Conservation (phyloP, 2,113 vertebrate species). For the Machaerirhynchus nigripectus region DNA sequence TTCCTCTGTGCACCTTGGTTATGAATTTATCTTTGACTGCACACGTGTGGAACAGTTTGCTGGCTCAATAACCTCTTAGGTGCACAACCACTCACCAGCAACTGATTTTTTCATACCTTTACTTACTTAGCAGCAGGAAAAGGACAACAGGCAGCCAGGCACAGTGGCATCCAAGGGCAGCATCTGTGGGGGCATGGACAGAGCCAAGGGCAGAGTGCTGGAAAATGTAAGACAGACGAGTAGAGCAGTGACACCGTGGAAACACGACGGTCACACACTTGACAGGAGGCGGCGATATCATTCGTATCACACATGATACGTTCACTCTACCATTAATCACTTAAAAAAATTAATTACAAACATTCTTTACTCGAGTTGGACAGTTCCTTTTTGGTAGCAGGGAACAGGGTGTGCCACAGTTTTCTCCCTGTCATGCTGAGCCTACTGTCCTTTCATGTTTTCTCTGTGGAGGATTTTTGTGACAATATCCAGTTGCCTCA, state of each 20-base stretch:
- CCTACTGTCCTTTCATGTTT: background rate
- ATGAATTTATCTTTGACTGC: background rate
- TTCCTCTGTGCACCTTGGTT: background rate
- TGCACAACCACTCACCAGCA: background rate
- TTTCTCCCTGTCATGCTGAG: background rate
- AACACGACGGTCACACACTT: background rate
- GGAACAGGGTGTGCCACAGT: background rate
- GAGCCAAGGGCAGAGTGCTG: conserved; percentile 18
- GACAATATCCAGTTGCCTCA: background rate
- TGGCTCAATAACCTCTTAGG: background rate
- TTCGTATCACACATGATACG: background rate
- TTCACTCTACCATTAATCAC: background rate
- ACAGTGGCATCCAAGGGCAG: background rate
- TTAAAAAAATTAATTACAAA: background rate
- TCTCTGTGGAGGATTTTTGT: background rate
- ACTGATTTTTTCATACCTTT: background rate
- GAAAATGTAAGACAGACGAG: background rate
- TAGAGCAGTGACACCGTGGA: background rate
- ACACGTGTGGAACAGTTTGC: background rate
- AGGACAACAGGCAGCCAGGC: background rate
- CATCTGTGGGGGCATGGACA: background rate
- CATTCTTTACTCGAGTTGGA: background rate
- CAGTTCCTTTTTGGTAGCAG: background rate
- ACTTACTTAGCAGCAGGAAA: background rate
- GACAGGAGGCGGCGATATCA: background rate